Base-by-base conservation (phyloP, 2,888 invertebrate species). In the Graphium colonna region DNA sequence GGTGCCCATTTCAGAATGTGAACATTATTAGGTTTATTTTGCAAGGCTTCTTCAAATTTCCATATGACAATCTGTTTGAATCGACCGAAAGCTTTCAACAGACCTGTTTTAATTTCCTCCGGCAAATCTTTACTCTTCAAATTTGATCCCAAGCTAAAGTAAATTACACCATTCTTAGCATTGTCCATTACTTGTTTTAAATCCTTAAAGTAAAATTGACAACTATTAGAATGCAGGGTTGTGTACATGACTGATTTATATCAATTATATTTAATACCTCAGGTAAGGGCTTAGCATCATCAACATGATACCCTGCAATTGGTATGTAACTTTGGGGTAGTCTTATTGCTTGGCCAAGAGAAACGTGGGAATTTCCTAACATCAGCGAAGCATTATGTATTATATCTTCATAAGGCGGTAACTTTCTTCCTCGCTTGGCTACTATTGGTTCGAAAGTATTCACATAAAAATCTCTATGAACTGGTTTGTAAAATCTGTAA, bases 1-100 rank as follows among this genome's bases (percentile, higher is more conserved):
- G 87, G 85, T 8, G 81, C 75, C 83, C 89, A 91, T 9, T 77
- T 62, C 7, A 77, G 49, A 0, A 89, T 67, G 49, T 80, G 74
- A 0, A 91, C 80, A 62, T 91, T 91, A 2, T 67, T 62, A 0
- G 86, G 85, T 3, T 63, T 9, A 15, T 75, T 63, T 0, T 71
- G 67, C 15, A 82, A 36, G 0, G 62, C 59, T 39, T 71, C 72
- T 57, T 81, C 81, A 58, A 77, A 79, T 60, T 82, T 86, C 84
- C 82, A 85, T 7, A 87, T 46, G 1, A 87, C 78, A 0, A 72
- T 74, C 56, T 85, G 79, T 43, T 79, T 79, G 31, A 88, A 58
- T 40, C 64, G 65, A 1, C 71, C 64, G 57, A 87, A 82, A 10
- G 75, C 70, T 28, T 68, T 62, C 0, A 84, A 31, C 5, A 85